Percentiles rank a stretch among this genome's conserved stretches.
Conservation (phyloP, 2,888 invertebrate species). For the Globia sparganii region DNA sequence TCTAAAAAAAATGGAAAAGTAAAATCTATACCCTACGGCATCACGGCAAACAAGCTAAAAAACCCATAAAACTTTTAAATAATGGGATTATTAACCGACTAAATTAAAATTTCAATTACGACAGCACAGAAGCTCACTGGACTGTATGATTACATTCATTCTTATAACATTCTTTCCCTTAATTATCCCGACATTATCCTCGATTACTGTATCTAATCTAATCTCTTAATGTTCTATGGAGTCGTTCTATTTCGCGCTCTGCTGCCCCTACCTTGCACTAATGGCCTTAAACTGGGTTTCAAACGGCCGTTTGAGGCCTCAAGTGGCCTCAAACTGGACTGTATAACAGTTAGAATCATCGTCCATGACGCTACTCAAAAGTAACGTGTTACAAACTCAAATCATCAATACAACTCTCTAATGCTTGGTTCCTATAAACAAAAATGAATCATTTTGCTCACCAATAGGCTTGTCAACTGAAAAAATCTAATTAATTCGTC, state of each 20-base stretch:
- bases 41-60: not conserved
- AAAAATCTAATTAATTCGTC: too few relatives aligned
- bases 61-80: not conserved
- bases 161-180: slow-evolving; percentile 16
- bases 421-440: too few relatives aligned
- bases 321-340: slow-evolving; percentile 42
- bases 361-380: not conserved
- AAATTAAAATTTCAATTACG: slow-evolving; percentile 41
- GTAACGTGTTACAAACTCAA: not conserved
- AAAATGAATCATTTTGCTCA: too few relatives aligned
- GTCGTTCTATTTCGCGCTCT: slow-evolving; percentile 46
- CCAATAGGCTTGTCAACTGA: too few relatives aligned
- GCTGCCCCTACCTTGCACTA: slow-evolving; percentile 44
- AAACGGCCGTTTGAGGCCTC: slow-evolving; percentile 10
- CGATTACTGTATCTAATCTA: slow-evolving; percentile 29
- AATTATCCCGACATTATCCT: slow-evolving; percentile 42
- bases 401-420: not conserved
- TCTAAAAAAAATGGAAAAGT: not conserved
- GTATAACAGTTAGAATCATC: slow-evolving; percentile 31
- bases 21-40: not conserved
- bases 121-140: slow-evolving; percentile 29
- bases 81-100: not conserved
- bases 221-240: slow-evolving; percentile 38
- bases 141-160: slow-evolving; percentile 36
- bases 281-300: slow-evolving; percentile 43